These are phyloP conservation scores for Adelges cooleyi DNA, from an alignment of 1,140 invertebrate genomes.

Conservation along the genomic window DNA sequence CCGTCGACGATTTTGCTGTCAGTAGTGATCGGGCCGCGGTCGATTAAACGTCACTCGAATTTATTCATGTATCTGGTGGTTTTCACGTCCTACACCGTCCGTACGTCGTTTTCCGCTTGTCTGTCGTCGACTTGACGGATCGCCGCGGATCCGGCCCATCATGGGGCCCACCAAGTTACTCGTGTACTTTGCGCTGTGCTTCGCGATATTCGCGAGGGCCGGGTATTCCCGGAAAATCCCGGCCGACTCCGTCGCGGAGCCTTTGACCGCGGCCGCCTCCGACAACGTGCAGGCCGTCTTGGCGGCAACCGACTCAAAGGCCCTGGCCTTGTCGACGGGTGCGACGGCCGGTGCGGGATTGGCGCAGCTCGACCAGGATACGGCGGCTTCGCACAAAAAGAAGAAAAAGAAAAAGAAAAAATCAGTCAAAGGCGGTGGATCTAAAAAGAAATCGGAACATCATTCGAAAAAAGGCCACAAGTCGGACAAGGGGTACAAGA, in stretches of 20 bases:
- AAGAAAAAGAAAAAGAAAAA: conserved; percentile 31
- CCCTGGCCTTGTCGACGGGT: background rate
- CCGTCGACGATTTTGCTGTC: background rate
- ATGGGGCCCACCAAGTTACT: background rate
- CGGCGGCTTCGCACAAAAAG: conserved; percentile 28
- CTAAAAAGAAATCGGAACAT: conserved; percentile 50
- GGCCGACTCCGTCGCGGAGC: no score
- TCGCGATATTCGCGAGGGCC: background rate
- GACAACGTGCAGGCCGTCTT: background rate
- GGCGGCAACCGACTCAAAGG: background rate
- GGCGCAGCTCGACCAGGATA: background rate
- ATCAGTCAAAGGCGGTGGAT: conserved; percentile 47
- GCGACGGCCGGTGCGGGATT: background rate
- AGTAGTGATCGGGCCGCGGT: conserved; percentile 13
- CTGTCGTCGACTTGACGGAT: no score
- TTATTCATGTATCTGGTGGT: no score
- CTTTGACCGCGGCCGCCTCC: background rate
- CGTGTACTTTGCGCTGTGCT: background rate
- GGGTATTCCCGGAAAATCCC: background rate
- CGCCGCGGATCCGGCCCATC: background rate
- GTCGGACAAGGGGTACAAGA: conserved; percentile 54
- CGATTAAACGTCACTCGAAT: background rate
- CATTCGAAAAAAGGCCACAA: conserved; percentile 52
- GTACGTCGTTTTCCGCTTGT: no score
- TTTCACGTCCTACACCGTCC: no score